Conservation (phyloP, 2,113 vertebrate species). For the Nycticryphes semicollaris region DNA sequence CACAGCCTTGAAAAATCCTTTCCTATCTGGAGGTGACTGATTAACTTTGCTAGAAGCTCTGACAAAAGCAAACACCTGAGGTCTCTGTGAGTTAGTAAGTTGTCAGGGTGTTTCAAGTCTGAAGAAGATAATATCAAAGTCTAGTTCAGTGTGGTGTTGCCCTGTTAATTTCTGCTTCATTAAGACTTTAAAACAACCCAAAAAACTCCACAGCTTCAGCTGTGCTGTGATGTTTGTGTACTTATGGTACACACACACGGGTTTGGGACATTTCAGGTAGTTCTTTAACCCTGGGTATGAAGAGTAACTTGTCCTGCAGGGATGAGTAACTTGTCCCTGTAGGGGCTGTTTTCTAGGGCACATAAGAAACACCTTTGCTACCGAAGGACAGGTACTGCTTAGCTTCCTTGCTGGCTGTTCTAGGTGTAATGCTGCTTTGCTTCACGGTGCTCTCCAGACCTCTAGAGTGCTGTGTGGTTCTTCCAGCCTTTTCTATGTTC, state of each 20-base stretch:
- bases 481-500: not conserved
- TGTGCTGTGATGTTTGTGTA: not conserved
- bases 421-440: not conserved
- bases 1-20: not conserved
- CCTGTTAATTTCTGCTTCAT: slow-evolving; percentile 1
- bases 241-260: accelerated
- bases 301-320: not conserved
- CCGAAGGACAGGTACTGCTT: not conserved
- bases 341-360: not conserved
- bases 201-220: not conserved
- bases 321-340: too few relatives aligned
- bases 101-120: slow-evolving; percentile 20
- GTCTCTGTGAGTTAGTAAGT: slow-evolving; percentile 32
- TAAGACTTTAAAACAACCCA: not conserved
- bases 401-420: not conserved
- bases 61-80: slow-evolving; percentile 33
- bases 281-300: not conserved
- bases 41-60: slow-evolving; percentile 33
- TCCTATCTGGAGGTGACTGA: not conserved
- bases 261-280: not conserved
- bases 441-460: not conserved
- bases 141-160: not conserved
- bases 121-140: not conserved
- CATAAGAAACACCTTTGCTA: not conserved
- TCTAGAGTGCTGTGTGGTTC: not conserved